Evolutionary conservation across 2,797 vertebrate species (phyloP).

Genomic region (Acanthurus lineatus): DNA sequence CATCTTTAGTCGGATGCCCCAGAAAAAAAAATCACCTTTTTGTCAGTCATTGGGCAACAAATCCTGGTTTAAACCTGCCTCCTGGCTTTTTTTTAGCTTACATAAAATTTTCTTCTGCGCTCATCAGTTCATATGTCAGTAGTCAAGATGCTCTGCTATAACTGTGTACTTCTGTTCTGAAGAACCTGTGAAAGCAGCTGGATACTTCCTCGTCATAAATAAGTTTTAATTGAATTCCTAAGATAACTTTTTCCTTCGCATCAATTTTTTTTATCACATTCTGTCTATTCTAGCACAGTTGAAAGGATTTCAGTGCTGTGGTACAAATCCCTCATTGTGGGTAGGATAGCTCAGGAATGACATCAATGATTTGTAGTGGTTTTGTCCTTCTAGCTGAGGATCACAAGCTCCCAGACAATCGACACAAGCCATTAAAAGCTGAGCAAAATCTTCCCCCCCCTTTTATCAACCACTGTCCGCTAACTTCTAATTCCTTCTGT

Average conservation of each 20-base stretch:
- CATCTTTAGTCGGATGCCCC: constrained; percentile 35
- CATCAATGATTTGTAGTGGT: constrained; percentile 36
- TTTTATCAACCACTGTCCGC: constrained; percentile 18
- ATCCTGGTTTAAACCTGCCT: constrained; percentile 37
- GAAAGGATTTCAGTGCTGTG: constrained; percentile 18
- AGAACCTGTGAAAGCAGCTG: background rate
- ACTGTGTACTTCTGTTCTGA: constrained; percentile 33
- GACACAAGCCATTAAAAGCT: constrained; percentile 29
- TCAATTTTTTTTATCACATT: background rate
- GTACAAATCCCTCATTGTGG: constrained; percentile 22
- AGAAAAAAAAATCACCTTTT: constrained; percentile 21
- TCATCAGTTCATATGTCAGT: constrained; percentile 44
- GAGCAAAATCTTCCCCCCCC: constrained; percentile 21
- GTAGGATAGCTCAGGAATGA: constrained; percentile 30
- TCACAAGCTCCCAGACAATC: constrained; percentile 45
- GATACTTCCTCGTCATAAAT: constrained; percentile 14
- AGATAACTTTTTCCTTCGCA: constrained; percentile 38
- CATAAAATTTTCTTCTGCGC: constrained; percentile 17
- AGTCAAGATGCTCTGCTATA: constrained; percentile 53
- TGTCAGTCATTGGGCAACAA: constrained; percentile 25
- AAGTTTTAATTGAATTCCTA: constrained; percentile 42
- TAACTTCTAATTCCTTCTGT: constrained; percentile 31
- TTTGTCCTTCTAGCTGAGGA: constrained; percentile 33
- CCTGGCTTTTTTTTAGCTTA: constrained; percentile 35
- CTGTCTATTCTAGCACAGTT: background rate